phyloP scores from a whole-genome alignment of 1,140 invertebrate species.

The Hydropsyche tenuis region DNA sequence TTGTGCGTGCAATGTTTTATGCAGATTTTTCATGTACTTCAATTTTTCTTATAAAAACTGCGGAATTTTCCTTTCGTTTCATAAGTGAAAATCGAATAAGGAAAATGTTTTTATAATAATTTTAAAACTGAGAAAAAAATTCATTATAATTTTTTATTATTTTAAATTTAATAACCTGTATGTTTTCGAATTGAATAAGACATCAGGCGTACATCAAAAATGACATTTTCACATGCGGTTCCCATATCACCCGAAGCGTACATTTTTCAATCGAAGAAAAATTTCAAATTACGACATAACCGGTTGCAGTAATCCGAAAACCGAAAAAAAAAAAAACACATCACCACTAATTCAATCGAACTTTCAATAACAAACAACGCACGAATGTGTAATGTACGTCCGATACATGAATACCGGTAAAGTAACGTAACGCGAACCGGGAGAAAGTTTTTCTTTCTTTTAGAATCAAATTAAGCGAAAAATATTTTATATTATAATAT shows the following conservation, averaged over 20 bases:
- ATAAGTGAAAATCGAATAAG: no score
- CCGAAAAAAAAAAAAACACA: background rate
- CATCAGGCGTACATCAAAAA: background rate
- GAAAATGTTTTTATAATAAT: no score
- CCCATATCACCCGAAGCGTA: background rate
- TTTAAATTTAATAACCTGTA: background rate
- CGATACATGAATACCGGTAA: no score
- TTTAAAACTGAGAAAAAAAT: no score
- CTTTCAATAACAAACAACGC: background rate
- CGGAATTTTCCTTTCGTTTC: no score
- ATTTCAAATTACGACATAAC: no score
- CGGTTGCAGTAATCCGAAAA: no score
- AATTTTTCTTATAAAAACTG: no score
- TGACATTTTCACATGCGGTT: background rate
- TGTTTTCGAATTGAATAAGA: background rate
- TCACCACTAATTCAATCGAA: slow-evolving; percentile 8
- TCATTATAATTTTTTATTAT: background rate
- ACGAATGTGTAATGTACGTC: no score
- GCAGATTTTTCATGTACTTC: no score
- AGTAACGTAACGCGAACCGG: background rate
- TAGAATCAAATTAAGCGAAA: background rate
- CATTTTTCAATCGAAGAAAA: background rate
- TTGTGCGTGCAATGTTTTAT: no score
- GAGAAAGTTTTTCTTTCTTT: slow-evolving; percentile 21
- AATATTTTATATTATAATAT: background rate